Conservation (phyloP, 2,888 invertebrate genomes). For the Microplitis manilae region DNA sequence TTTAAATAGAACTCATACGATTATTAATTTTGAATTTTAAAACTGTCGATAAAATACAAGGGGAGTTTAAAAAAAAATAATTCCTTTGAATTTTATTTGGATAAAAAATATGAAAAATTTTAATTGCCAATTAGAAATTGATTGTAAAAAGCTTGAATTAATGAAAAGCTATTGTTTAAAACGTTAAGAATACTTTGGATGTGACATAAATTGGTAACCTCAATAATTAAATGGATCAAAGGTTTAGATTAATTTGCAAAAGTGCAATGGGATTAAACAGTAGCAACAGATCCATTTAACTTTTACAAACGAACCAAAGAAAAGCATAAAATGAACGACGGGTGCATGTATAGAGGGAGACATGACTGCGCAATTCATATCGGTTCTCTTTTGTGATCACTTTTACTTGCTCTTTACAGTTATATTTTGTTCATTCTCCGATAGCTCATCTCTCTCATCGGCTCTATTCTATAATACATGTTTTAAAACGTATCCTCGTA, state of each 20-base stretch:
- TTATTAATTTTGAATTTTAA: background rate
- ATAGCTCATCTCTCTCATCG: background rate
- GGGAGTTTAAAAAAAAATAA: too few relatives aligned
- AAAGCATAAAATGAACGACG: background rate
- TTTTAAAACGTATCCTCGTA: background rate
- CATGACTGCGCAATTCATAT: background rate
- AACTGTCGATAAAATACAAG: too few relatives aligned
- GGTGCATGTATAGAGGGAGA: background rate
- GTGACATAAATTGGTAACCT: background rate
- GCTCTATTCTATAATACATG: background rate
- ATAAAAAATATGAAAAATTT: too few relatives aligned
- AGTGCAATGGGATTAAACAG: background rate
- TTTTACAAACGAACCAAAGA: background rate
- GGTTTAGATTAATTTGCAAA: background rate
- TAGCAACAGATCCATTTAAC: background rate
- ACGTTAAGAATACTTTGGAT: background rate
- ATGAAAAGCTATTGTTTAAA: background rate
- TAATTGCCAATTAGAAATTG: background rate
- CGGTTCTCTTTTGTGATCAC: background rate
- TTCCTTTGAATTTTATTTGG: too few relatives aligned
- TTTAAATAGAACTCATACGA: background rate
- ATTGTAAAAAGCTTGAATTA: background rate
- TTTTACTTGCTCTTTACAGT: constrained; percentile 2
- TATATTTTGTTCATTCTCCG: background rate
- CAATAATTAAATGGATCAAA: background rate